These are phyloP conservation scores for Syrista parreyssii DNA, from an alignment of 2,888 invertebrate genomes.

Conservation along the genomic window DNA sequence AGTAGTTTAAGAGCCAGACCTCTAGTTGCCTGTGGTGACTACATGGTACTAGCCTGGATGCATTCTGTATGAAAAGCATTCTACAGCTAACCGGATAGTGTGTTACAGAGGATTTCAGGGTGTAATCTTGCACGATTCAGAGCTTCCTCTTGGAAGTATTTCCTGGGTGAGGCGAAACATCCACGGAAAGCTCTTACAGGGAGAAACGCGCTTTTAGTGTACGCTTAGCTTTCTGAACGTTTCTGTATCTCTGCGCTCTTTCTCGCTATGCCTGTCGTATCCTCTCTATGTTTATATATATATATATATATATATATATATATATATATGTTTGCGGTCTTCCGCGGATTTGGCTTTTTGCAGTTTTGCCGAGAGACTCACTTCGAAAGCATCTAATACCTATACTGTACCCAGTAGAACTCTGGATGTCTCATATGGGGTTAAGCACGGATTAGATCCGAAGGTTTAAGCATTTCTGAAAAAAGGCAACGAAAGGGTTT, in stretches of 20 bases:
- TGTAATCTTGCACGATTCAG: not conserved
- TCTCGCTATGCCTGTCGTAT: not conserved
- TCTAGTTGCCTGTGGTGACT: not conserved
- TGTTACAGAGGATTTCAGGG: not conserved
- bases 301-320: no score
- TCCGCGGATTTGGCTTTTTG: not conserved
- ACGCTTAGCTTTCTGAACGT: not conserved
- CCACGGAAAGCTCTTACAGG: not conserved
- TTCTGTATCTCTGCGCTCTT: not conserved
- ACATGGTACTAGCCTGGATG: not conserved
- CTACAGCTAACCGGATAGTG: not conserved
- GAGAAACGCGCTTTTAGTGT: not conserved
- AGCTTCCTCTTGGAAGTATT: not conserved
- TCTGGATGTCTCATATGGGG: not conserved
- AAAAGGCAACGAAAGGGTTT: not conserved
- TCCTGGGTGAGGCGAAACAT: not conserved
- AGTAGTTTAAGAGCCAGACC: not conserved
- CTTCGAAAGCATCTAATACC: not conserved
- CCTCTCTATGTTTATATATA: not conserved
- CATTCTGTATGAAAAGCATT: not conserved
- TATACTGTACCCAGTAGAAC: not conserved
- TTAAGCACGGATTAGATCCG: not conserved
- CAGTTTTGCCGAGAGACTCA: not conserved
- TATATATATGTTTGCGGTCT: not conserved
- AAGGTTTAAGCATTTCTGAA: not conserved